Evolutionary conservation across 2,888 invertebrate genomes (phyloP), one percentile per base, ranked within the genome.

Genomic region (Iselma pallidipennis): DNA sequence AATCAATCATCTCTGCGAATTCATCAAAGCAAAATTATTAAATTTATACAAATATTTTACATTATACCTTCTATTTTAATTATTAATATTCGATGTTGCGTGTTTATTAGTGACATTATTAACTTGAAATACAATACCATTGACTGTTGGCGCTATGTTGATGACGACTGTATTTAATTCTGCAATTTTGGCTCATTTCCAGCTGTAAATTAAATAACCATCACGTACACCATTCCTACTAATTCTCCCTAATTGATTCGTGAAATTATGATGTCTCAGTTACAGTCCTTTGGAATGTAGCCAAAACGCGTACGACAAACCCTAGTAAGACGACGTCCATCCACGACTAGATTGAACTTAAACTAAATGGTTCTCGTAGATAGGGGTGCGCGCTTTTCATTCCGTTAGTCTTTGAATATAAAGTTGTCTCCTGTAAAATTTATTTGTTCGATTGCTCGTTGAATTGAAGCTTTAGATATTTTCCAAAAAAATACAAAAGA

Each of bases 221-320:
- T 66, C 63, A 57, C 61, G 59, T 53, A 57, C 63, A 63, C 57
- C 54, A 65, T 66, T 66, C 55, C 63, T 59, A 49, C 59, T 63
- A 67, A 67, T 67, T 67, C 60, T 56, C 62, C 61, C 61, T 67
- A 67, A 67, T 67, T 67, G 66, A 67, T 66, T 67, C 62, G 63
- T 66, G 59, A 63, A 66, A 63, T 66, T 67, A 70, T 70, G 70
- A 70, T 57, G 65, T 68, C 66, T 67, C 70, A 67, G 65, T 67
- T 67, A 65, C 70, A 70, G 62, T 61, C 68, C 61, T 61, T 68
- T 70, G 70, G 70, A 59, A 21, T 49, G 37, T 19, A 57, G 70
- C 70, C 70, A 70, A 70, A 70, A 56, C 54, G 52, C 59, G 59
- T 56, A 63, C 59, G 52, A 28, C 28, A 6, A 37, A 37, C 37